Base-by-base conservation (phyloP, 2,113 vertebrate genomes). In the Chionodraco myersi region DNA sequence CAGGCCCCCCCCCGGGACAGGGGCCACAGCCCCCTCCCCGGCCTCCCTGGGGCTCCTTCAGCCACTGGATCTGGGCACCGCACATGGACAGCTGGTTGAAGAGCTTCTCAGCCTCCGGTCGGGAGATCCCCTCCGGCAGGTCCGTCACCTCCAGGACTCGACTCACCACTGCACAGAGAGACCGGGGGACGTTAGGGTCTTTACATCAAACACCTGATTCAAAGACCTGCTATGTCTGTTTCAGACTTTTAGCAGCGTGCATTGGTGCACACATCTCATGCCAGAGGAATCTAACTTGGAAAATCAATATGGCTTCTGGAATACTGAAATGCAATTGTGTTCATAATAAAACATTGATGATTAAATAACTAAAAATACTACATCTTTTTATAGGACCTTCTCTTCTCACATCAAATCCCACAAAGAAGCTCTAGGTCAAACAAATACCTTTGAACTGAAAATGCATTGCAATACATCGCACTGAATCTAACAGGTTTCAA, bases 1-100 rank as follows among this genome's bases (percentile, higher is more conserved):
- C 59, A 15, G 71, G 56, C 91, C 2, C 91, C 2, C 36, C 71
- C 21, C 65, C 68, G 1, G 85, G 53, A 63, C 87, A 89, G 51
- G 89, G 87, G 30, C 83, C 87, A 0, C 83, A 86, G 74, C 79
- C 88, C 14, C 87, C 92, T 51, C 87, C 84, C 41, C 92, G 76
- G 65, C 89, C 91, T 49, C 93, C 95, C 92, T 96, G 96, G 80
- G 97, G 94, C 89, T 99, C 98, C 92, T 96, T 99, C 80, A 99
- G 96, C 97, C 98, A 99, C 94, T 98, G 97, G 94, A 99, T 99
- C 95, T 97, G 98, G 96, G 97, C 98, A 30, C 98, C 97, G 0
- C 97, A 97, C 95, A 98, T 95, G 53, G 96, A 96, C 4, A 99
- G 96, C 92, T 99, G 98, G 59, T 97, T 97, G 92, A 99, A 98